Conservation (phyloP, 2,888 invertebrate genomes). For the Tanytarsus gracilentus region DNA sequence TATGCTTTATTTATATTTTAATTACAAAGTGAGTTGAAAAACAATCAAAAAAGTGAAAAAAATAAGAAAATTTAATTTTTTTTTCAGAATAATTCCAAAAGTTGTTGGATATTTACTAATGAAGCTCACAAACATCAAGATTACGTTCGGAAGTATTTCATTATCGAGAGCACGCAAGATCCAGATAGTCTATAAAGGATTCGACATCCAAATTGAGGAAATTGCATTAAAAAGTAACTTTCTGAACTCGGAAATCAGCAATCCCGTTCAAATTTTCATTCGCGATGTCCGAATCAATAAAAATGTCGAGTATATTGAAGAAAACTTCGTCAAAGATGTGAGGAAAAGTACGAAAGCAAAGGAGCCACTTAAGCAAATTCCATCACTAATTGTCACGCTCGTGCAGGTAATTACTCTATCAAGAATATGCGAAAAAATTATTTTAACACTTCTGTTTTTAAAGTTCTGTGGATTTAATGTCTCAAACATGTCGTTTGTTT, state of each 20-base stretch:
- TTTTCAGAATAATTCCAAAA: slow-evolving; percentile 64
- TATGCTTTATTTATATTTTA: slow-evolving; percentile 25
- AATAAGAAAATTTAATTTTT: slow-evolving; percentile 20
- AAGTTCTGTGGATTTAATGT: slow-evolving; percentile 82
- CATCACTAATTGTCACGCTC: slow-evolving; percentile 69
- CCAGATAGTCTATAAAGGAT: slow-evolving; percentile 70
- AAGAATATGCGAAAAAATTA: background rate
- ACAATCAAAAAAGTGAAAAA: slow-evolving; percentile 2
- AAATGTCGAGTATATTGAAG: slow-evolving; percentile 47
- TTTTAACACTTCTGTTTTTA: slow-evolving; percentile 29
- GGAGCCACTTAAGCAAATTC: slow-evolving; percentile 48
- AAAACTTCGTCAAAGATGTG: background rate
- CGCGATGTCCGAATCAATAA: slow-evolving; percentile 72
- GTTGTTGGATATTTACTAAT: slow-evolving; percentile 71
- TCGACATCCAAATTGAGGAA: slow-evolving; percentile 74
- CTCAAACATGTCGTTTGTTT: slow-evolving; percentile 58
- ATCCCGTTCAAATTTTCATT: slow-evolving; percentile 72
- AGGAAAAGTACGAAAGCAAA: slow-evolving; percentile 33
- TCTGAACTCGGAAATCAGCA: slow-evolving; percentile 79
- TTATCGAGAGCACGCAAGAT: slow-evolving; percentile 71
- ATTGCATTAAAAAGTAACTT: slow-evolving; percentile 78
- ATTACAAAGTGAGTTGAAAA: slow-evolving; percentile 21
- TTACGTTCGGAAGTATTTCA: slow-evolving; percentile 73
- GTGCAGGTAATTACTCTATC: slow-evolving; percentile 57
- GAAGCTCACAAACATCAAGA: slow-evolving; percentile 66